Percentiles rank a stretch among this genome's conserved stretches.
These are phyloP conservation scores for Drosophila ananassae DNA, from an alignment of 1,140 invertebrate genomes.

Conservation along the genomic window DNA sequence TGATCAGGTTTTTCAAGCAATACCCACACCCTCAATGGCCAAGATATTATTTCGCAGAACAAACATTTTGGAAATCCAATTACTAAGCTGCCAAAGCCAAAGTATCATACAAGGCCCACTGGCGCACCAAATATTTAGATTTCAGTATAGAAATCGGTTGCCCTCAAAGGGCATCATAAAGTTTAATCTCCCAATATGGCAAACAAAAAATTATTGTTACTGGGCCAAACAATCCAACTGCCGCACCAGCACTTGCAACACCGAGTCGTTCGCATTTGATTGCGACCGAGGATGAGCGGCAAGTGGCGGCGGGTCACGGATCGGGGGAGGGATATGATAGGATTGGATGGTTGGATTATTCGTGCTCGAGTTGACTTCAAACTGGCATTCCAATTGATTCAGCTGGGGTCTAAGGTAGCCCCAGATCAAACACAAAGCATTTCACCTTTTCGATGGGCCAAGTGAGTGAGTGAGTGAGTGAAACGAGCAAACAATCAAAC, in stretches of 20 bases:
- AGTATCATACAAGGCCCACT: conserved; percentile 9
- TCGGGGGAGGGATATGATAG: conserved; percentile 10
- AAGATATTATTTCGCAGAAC: background rate
- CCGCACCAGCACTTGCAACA: conserved; percentile 2
- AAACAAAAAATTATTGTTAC: conserved; percentile 44
- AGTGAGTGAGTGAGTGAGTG: conserved; percentile 34
- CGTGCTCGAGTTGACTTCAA: conserved; percentile 47
- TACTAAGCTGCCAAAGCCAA: conserved; percentile 8
- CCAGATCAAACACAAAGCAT: conserved; percentile 33
- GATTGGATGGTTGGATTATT: conserved; percentile 48
- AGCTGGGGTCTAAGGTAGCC: conserved; percentile 43
- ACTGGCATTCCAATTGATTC: conserved; percentile 53
- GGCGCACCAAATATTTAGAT: conserved; percentile 19
- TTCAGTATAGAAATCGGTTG: conserved; percentile 7
- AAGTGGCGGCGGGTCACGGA: background rate
- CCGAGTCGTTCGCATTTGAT: conserved; percentile 20
- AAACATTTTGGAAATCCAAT: conserved; percentile 30
- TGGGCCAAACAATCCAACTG: conserved; percentile 6
- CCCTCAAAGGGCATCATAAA: conserved; percentile 36
- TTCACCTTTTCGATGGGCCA: conserved; percentile 54
- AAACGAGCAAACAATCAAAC: conserved; percentile 43
- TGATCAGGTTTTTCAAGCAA: background rate
- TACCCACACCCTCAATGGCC: background rate
- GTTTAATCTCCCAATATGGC: conserved; percentile 41
- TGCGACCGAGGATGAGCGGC: conserved; percentile 16